Conservation (phyloP, 2,113 vertebrate species). For the Sterna hirundo region DNA sequence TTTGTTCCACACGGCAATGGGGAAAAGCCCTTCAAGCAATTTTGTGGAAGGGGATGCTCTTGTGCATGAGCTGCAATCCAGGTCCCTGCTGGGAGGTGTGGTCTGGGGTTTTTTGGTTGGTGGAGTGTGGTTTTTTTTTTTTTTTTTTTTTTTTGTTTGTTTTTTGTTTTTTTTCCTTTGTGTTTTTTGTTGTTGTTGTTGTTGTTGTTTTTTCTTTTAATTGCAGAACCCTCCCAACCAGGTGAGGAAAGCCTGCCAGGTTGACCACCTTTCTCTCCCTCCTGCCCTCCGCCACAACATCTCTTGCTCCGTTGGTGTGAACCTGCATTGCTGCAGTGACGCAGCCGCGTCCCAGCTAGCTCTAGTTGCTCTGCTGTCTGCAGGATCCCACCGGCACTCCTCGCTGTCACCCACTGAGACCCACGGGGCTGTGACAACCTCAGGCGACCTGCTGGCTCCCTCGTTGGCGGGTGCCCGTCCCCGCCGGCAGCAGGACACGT, state of each 20-base stretch:
- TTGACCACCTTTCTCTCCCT: background rate
- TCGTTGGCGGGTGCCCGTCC: background rate
- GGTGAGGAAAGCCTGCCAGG: background rate
- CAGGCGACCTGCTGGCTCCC: background rate
- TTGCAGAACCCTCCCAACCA: background rate
- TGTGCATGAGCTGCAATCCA: background rate
- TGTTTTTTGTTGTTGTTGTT: no score
- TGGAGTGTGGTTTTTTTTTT: background rate
- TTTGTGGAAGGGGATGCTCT: background rate
- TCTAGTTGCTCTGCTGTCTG: background rate
- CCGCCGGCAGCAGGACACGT: rapidly evolving
- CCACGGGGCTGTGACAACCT: background rate
- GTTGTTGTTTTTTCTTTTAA: no score
- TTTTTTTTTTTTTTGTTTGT: background rate
- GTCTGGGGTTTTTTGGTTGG: background rate
- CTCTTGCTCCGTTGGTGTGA: background rate
- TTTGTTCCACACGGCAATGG: background rate
- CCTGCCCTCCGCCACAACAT: no score
- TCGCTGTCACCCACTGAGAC: background rate
- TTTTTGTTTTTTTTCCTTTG: no score
- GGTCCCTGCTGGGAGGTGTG: background rate
- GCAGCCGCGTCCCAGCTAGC: rapidly evolving
- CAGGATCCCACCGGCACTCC: background rate
- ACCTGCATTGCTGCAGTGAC: rapidly evolving
- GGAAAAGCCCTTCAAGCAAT: rapidly evolving